phyloP scores from a whole-genome alignment of 2,113 vertebrate genomes.

The Spilogale gracilis region DNA sequence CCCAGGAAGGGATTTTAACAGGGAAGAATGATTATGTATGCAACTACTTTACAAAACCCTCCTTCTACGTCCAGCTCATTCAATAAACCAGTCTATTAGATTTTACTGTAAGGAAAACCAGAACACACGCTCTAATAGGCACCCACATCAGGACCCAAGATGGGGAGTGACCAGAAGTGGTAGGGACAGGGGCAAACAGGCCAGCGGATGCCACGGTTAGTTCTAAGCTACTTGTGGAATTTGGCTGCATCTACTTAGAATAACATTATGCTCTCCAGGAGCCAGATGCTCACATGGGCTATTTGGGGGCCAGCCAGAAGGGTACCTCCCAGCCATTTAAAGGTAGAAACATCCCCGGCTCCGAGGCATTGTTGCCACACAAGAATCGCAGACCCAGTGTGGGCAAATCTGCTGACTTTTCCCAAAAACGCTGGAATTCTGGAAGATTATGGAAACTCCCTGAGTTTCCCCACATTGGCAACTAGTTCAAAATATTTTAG shows the following conservation, averaged over 20 bases:
- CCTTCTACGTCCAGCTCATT: neutral
- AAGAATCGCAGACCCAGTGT: neutral
- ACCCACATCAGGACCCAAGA: neutral
- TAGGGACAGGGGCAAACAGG: neutral
- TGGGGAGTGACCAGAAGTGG: neutral
- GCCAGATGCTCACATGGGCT: neutral
- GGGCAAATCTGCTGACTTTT: neutral
- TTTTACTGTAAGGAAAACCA: neutral
- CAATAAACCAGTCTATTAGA: neutral
- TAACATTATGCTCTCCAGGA: neutral
- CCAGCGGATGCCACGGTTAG: too few relatives aligned
- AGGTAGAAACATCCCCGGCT: neutral
- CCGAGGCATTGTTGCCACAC: neutral
- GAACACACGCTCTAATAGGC: too few relatives aligned
- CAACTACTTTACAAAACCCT: neutral
- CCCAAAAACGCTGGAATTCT: neutral
- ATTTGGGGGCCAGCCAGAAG: neutral
- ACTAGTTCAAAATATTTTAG: neutral
- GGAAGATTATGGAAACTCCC: neutral
- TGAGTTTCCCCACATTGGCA: neutral
- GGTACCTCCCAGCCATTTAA: neutral
- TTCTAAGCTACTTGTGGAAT: neutral
- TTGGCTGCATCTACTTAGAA: neutral
- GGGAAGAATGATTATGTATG: neutral
- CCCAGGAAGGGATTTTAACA: neutral